Conservation (phyloP, 37 sponge, comb jelly and placozoan species). For the Aphrocallistes beatrix region DNA sequence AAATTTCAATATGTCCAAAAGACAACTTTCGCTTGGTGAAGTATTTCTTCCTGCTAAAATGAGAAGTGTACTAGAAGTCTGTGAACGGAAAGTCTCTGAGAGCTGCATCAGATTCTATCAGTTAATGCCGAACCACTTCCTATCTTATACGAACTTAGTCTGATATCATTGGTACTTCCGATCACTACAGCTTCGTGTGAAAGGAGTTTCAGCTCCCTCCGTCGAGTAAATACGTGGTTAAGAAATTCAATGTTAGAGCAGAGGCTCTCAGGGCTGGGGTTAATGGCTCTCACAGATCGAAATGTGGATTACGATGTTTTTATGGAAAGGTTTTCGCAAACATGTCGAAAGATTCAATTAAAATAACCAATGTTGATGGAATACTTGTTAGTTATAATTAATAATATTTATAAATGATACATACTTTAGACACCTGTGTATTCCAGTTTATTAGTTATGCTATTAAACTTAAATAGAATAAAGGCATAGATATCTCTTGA, state of each 20-base stretch:
- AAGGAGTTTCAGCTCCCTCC: neutral
- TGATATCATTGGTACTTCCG: neutral
- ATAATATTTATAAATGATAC: neutral
- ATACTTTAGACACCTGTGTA: neutral
- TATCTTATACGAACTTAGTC: neutral
- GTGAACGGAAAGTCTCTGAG: neutral
- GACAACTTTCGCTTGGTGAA: no score
- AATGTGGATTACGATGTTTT: neutral
- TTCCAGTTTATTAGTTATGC: neutral
- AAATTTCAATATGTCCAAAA: no score
- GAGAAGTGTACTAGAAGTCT: no score
- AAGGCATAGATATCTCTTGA: neutral
- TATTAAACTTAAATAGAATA: neutral
- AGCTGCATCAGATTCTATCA: neutral
- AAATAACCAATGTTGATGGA: neutral
- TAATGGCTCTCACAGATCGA: no score
- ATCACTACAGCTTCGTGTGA: neutral
- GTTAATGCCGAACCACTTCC: neutral
- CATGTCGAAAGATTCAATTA: neutral
- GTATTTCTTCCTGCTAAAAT: no score
- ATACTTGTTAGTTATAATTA: neutral
- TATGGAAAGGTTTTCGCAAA: neutral
- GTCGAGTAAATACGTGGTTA: neutral
- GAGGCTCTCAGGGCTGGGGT: neutral
- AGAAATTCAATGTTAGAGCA: neutral